Evolutionary conservation across 2,113 vertebrate species (phyloP).

Genomic region (Rhegmatorhina hoffmannsi): DNA sequence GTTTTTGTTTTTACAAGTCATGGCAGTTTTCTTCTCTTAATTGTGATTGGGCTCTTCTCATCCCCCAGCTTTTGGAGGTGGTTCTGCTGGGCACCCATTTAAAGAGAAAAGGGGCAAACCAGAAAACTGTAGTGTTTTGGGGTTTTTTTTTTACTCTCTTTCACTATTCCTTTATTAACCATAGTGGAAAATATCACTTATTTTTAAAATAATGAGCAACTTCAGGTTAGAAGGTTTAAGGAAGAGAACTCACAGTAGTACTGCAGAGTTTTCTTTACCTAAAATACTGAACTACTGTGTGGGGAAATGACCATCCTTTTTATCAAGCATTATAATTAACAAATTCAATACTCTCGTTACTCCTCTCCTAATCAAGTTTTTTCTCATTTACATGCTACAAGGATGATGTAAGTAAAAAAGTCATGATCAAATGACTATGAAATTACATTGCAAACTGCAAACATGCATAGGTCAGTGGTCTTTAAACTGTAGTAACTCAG

Average conservation of each 20-base stretch:
- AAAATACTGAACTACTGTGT: background rate
- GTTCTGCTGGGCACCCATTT: background rate
- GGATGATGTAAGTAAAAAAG: constrained; percentile 81
- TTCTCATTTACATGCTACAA: constrained; percentile 74
- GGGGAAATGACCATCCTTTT: background rate
- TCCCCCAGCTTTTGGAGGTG: background rate
- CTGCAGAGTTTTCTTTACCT: background rate
- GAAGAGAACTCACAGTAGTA: background rate
- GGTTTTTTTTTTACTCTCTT: background rate
- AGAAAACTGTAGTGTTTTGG: background rate
- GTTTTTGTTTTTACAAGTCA: background rate
- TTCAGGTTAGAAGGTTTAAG: background rate
- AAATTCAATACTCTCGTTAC: background rate
- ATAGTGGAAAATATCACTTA: background rate
- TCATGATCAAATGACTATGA: constrained; percentile 20
- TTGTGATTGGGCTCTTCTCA: background rate
- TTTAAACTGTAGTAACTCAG: background rate
- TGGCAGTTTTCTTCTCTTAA: background rate
- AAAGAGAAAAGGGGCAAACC: background rate
- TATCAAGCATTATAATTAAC: background rate
- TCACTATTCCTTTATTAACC: background rate
- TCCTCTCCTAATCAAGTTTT: constrained; percentile 56
- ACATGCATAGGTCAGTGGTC: constrained; percentile 28
- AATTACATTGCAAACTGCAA: constrained; percentile 20
- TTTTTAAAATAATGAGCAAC: background rate